Conservation (phyloP, 2,797 vertebrate genomes). For the Simalia tracyae region DNA sequence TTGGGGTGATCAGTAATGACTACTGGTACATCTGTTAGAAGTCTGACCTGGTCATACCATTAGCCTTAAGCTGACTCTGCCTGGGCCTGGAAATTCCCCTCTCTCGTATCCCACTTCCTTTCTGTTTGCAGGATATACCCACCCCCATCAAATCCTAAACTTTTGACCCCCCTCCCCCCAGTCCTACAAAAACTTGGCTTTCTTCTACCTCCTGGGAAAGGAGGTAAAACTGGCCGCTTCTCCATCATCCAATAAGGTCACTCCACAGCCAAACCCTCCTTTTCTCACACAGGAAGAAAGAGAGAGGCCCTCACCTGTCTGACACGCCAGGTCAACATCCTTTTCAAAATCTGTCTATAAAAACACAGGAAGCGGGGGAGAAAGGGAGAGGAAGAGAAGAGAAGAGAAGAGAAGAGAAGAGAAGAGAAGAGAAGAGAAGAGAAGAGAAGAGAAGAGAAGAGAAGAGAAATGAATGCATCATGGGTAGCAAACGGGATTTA, state of each 20-base stretch:
- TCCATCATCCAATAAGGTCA: background rate
- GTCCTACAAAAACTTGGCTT: background rate
- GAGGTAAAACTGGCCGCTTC: background rate
- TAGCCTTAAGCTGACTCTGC: background rate
- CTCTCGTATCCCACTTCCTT: background rate
- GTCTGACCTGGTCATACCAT: background rate
- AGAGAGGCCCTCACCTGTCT: constrained; percentile 85
- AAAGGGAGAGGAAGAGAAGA: constrained; percentile 40
- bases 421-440: constrained; percentile 42
- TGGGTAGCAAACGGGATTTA: background rate
- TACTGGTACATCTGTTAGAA: background rate
- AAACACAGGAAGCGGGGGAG: constrained; percentile 66
- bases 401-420: background rate
- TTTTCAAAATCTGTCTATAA: constrained; percentile 99
- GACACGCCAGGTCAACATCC: constrained; percentile 98
- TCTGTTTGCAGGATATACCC: background rate
- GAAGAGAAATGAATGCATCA: constrained; percentile 62
- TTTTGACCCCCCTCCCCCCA: background rate
- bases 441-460: constrained; percentile 34
- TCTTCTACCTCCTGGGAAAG: no score
- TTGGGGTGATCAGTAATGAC: background rate
- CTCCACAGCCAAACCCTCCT: no score
- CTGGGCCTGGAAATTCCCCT: background rate
- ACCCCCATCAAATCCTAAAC: no score
- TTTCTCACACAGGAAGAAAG: background rate